Evolutionary conservation across 2,113 vertebrate genomes (phyloP), one percentile per base, ranked within the genome.

Genomic region (Megalops atlanticus): DNA sequence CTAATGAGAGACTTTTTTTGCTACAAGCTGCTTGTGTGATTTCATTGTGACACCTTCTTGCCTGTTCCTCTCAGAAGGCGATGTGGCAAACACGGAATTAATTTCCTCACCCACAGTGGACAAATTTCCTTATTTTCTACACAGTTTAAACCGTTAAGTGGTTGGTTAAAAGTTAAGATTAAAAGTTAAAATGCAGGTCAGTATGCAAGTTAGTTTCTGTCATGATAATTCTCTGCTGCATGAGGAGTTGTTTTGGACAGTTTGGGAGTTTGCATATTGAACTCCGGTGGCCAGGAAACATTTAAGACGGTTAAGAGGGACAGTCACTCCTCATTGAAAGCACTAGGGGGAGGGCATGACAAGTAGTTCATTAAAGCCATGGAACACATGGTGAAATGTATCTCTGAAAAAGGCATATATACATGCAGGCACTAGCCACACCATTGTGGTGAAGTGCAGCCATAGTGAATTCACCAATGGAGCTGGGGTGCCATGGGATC

Each of bases 311-410:
- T 84, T 90, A 84, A 81, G 77, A 71, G 74, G 86, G 84, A 85
- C 78, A 49, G 84, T 82, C 85, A 86, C 81, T 87, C 86, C 36
- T 81, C 69, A 86, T 89, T 86, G 80, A 85, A 86, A 87, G 87
- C 90, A 91, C 84, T 86, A 89, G 89, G 87, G 77, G 87, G 77
- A 31, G 43, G 77, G 84, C 83, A 85, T 86, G 81, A 85, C 86
- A 85, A 85, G 80, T 86, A 81, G 82, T 88, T 77, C 77, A 77
- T 85, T 82, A 80, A 87, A 87, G 88, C 87, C 90, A 88, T 89
- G 88, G 83, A 82, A 84, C 86, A 87, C 86, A 6, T 35, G 84
- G 86, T 89, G 86, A 90, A 89, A 38, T 77, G 21, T 38, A 36
- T 58, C 88, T 85, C 83, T 87, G 89, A 90, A 89, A 91, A 90